Percentiles rank a stretch among this genome's conserved stretches.
These are phyloP conservation scores for Acanthis flammea DNA, from an alignment of 2,797 vertebrate genomes.

Conservation along the genomic window DNA sequence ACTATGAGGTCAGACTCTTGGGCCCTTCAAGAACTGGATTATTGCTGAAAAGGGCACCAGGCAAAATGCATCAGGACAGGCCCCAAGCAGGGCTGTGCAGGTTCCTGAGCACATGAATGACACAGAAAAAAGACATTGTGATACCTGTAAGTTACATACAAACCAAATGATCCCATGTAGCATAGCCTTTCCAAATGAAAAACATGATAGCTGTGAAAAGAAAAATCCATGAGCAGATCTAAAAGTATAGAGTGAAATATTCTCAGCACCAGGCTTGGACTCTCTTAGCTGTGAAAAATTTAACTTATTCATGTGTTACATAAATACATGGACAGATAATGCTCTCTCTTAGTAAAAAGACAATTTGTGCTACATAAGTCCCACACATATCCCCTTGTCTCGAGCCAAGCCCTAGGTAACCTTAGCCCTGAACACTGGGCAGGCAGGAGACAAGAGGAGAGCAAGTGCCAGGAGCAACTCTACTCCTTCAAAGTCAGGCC, in stretches of 20 bases:
- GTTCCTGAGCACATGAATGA: not conserved
- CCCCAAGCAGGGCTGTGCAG: not conserved
- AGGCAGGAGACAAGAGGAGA: not conserved
- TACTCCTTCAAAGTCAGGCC: not conserved
- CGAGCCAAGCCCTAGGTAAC: accelerated
- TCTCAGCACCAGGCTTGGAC: not conserved
- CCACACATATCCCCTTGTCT: not conserved
- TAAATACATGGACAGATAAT: not conserved
- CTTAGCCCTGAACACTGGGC: accelerated
- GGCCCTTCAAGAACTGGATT: not conserved
- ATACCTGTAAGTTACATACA: not conserved
- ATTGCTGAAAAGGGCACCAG: not conserved
- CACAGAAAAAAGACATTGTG: not conserved
- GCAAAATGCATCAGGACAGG: not conserved
- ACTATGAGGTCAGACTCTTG: not conserved
- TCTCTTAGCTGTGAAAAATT: not conserved
- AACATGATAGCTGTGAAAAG: not conserved
- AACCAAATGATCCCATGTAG: not conserved
- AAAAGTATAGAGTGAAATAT: not conserved
- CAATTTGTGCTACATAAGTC: accelerated
- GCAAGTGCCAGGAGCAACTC: not conserved
- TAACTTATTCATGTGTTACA: not conserved
- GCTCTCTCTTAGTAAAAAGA: not conserved
- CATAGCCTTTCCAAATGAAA: not conserved
- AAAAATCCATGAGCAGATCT: not conserved